phyloP scores from a whole-genome alignment of 2,888 invertebrate species.

The Tipula unca region DNA sequence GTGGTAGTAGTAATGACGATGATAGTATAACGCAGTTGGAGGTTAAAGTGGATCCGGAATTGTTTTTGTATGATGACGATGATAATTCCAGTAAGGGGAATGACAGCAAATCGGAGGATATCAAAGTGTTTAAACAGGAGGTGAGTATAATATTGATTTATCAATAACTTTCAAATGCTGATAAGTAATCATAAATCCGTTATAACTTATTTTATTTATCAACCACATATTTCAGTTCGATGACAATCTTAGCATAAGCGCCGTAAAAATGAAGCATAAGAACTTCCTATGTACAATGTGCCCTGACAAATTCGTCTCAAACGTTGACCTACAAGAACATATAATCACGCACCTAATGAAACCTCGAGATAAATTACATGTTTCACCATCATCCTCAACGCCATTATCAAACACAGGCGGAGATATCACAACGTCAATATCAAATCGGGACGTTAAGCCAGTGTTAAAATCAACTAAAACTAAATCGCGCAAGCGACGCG shows the following conservation, averaged over 20 bases:
- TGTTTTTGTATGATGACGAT: slow-evolving; percentile 27
- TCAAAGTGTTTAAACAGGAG: neutral
- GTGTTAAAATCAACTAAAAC: neutral
- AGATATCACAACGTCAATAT: neutral
- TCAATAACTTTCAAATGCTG: no score
- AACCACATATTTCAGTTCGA: slow-evolving; percentile 1
- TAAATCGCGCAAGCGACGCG: neutral
- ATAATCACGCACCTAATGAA: slow-evolving; percentile 48
- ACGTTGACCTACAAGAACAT: slow-evolving; percentile 53
- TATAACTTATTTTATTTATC: no score
- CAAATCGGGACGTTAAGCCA: neutral
- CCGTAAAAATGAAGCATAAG: neutral
- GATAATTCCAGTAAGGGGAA: slow-evolving; percentile 19
- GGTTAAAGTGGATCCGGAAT: slow-evolving; percentile 29
- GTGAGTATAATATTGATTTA: neutral
- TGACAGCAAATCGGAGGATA: slow-evolving; percentile 22
- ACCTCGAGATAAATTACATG: neutral
- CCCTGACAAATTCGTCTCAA: slow-evolving; percentile 47
- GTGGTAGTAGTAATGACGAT: slow-evolving; percentile 29
- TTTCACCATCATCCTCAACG: neutral
- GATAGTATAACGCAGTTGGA: slow-evolving; percentile 27
- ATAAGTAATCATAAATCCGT: no score
- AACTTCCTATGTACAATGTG: slow-evolving; percentile 46
- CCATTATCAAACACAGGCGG: neutral
- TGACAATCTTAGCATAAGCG: neutral